Evolutionary conservation across 2,113 vertebrate genomes (phyloP).

Genomic region (Sylvia atricapilla): DNA sequence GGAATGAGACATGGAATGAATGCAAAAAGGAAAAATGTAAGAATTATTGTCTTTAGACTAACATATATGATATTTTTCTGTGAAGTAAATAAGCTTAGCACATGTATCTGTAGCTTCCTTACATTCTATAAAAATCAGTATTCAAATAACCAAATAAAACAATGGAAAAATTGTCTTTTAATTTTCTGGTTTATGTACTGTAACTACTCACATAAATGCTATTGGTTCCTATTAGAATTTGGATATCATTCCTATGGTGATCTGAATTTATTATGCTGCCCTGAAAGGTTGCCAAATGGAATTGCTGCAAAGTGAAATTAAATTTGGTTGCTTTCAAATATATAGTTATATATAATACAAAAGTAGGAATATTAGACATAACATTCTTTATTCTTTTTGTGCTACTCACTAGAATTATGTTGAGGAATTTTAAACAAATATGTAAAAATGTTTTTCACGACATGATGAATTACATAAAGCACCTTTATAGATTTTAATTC

Average conservation of each 20-base stretch:
- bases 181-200: constrained; percentile 16
- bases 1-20: not conserved
- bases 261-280: constrained; percentile 43
- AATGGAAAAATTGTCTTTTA: not conserved
- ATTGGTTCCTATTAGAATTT: constrained; percentile 17
- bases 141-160: constrained; percentile 25
- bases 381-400: not conserved
- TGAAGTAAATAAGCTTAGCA: not conserved
- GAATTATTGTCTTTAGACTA: not conserved
- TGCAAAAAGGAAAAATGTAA: not conserved
- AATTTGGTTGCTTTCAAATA: constrained; percentile 15
- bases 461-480: not conserved
- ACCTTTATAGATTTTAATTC: not conserved
- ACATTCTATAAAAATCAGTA: not conserved
- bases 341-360: not conserved
- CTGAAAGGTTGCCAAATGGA: constrained; percentile 2
- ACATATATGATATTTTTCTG: not conserved
- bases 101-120: not conserved
- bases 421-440: not conserved
- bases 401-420: not conserved
- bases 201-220: constrained; percentile 22
- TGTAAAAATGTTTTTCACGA: not conserved
- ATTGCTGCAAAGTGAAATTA: not conserved
- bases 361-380: not conserved
- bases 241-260: not conserved